Base-by-base conservation (phyloP, 2,888 invertebrate genomes). In the Ormyrus pomaceus region DNA sequence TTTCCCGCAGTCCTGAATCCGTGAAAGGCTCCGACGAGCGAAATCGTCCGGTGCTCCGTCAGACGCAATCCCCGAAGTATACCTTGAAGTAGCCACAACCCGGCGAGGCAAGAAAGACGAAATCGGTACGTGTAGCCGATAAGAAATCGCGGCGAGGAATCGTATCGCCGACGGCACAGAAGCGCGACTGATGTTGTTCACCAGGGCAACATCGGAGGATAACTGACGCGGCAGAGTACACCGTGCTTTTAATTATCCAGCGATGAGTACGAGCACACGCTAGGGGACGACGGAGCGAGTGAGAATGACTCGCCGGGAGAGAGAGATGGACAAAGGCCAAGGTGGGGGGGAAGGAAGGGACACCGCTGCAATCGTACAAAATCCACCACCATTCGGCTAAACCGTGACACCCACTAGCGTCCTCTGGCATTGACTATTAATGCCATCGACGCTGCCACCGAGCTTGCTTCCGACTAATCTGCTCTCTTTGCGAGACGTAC, bases 221-320 rank as follows among this genome's bases (percentile, higher is more conserved):
- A 82, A 83, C 83, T 81, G 81, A 34, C 82, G 80, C 76, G 2
- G 34, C 34, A 64, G 59, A 53, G 55, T 13, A 61, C 58, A 81
- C 78, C 75, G 64, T 56, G 81, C 83, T 79, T 84, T 81, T 81
- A 82, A 83, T 84, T 83, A 83, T 81, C 66, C 34, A 34, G 34
- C 78, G 72, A 71, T 51, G 56, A 77, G 45, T 50, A 58, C 10
- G 55, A 48, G 69, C 48, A 66, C 59, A 59, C 70, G 10, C 58
- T 46, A 65, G 62, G 65, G 50, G 59, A 72, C 61, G 62, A 71
- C 70, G 45, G 55, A 53, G 51, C 56, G 53, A 19, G 66, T 19
- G 64, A 59, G 77, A 61, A 34, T 34, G 34, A 34, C 34, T 34
- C 34, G 34, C 34, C 34, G 55, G 56, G 56, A 50, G 9, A 46